Conservation (phyloP, 2,113 vertebrate genomes). For the Phylloscopus trochiloides region DNA sequence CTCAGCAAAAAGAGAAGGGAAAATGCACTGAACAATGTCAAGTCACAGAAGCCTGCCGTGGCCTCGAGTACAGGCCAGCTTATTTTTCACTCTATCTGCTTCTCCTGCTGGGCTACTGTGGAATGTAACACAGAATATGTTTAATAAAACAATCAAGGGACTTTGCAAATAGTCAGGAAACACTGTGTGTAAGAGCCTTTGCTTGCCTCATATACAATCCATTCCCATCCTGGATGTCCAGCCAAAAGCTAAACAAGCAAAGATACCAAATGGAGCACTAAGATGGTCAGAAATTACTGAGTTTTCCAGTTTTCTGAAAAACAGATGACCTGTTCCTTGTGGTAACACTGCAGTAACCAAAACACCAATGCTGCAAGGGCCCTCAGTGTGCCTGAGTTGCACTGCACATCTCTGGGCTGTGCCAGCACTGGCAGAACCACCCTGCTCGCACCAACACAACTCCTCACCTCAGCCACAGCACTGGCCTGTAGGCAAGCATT, state of each 20-base stretch:
- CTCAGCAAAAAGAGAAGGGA: background rate
- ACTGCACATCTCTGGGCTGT: background rate
- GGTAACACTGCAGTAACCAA: background rate
- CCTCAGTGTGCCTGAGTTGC: background rate
- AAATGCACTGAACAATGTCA: background rate
- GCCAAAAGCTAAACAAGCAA: background rate
- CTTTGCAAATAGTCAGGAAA: slow-evolving; percentile 6
- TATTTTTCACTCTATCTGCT: background rate
- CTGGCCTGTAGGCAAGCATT: background rate
- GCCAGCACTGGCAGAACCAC: background rate
- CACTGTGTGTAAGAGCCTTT: background rate
- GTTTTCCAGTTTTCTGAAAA: background rate
- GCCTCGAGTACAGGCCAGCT: background rate
- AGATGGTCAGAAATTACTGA: background rate
- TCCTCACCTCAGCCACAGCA: background rate
- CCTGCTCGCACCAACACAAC: background rate
- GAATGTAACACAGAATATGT: background rate
- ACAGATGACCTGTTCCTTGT: background rate
- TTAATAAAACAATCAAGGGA: slow-evolving; percentile 7
- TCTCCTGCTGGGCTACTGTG: background rate
- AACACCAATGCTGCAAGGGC: background rate
- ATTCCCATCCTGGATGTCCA: background rate
- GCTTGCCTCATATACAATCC: background rate
- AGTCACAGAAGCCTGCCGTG: background rate
- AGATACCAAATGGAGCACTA: background rate